Base-by-base conservation (phyloP, 1,140 invertebrate genomes). In the Aphaenogaster ashmeadi region DNA sequence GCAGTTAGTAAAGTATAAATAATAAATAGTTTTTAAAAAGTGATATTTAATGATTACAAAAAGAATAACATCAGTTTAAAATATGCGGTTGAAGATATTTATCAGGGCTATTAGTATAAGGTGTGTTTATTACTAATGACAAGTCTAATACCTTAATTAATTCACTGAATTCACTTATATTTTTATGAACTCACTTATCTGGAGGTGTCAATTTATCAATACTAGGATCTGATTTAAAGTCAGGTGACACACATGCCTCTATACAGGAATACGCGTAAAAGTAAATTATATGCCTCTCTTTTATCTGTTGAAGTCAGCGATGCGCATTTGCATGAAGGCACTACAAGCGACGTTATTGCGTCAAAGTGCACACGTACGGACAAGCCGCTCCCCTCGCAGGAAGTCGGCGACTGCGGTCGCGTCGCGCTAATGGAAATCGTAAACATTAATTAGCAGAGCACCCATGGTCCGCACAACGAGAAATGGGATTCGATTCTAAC, bases 371-470 rank as follows among this genome's bases (percentile, higher is more conserved):
- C 54, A 83, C 87, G 88, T 54, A 62, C 15, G 13, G 67, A 77
- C 54, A 27, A 27, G 54, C 83, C 50, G 78, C 69, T 83, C 74
- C 91, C 87, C 78, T 88, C 86, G 88, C 91, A 90, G 92, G 90
- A 93, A 92, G 92, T 93, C 90, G 77, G 74, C 88, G 67, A 86
- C 90, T 92, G 90, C 81, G 92, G 93, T 92, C 87, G 88, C 92
- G 90, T 91, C 87, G 90, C 79, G 90, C 91, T 94, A 93, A 94
- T 94, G 93, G 93, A 94, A 93, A 94, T 93, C 92, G 92, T 93
- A 92, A 93, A 93, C 93, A 93, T 93, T 94, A 94, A 94, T 94
- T 94, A 94, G 90, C 92, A 69, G 85, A 91, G 89, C 90, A 88
- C 84, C 88, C 88, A 60, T 71, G 89, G 88, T 87, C 86, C 86